Conservation (phyloP, 2,888 invertebrate genomes). For the Cephus rjabovi region DNA sequence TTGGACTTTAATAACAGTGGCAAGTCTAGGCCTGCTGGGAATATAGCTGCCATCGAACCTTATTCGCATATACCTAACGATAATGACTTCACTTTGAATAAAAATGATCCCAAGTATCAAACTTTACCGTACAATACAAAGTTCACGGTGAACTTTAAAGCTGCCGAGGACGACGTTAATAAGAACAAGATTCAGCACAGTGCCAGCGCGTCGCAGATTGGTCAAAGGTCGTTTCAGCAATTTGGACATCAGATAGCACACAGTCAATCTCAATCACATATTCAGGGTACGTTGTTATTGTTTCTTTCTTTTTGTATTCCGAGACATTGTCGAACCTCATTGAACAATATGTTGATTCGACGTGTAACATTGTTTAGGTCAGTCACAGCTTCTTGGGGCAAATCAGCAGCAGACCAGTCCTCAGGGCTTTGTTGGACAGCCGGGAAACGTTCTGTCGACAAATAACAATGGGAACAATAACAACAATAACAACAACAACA, state of each 20-base stretch:
- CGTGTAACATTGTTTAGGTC: constrained; percentile 2
- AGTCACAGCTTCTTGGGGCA: constrained; percentile 42
- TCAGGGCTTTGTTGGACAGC: constrained; percentile 41
- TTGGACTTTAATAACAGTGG: constrained; percentile 53
- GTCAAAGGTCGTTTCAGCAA: constrained; percentile 58
- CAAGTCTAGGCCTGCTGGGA: constrained; percentile 74
- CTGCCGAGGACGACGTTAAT: constrained; percentile 60
- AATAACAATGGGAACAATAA: constrained; percentile 42
- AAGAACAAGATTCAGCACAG: constrained; percentile 64
- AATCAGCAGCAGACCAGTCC: constrained; percentile 44
- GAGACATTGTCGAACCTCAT: not conserved
- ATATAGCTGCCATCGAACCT: constrained; percentile 89
- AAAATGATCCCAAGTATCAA: constrained; percentile 92
- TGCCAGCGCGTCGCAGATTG: constrained; percentile 62
- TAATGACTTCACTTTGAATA: constrained; percentile 82
- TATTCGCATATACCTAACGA: constrained; percentile 83
- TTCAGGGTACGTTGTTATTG: constrained; percentile 52
- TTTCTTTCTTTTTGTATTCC: not conserved
- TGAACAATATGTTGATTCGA: not conserved
- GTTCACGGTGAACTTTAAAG: constrained; percentile 75
- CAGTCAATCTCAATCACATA: constrained; percentile 63
- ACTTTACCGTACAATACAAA: constrained; percentile 91
- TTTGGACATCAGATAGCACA: constrained; percentile 62
- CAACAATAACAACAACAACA: constrained; percentile 43
- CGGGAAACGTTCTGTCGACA: constrained; percentile 43